Conservation (phyloP, 2,888 invertebrate species). For the Cotesia congregata region DNA sequence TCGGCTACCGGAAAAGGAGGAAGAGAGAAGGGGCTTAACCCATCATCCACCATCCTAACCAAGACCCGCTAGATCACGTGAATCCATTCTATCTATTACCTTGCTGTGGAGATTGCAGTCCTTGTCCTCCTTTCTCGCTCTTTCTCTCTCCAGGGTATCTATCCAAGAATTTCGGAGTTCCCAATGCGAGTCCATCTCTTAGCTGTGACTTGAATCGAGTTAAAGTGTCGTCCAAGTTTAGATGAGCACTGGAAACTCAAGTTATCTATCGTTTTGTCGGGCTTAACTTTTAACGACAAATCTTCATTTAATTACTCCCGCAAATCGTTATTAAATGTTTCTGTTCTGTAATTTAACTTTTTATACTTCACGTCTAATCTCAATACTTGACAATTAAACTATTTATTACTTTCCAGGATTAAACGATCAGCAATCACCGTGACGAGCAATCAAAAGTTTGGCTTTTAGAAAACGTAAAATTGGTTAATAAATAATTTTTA, state of each 20-base stretch:
- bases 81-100: slow-evolving; percentile 26
- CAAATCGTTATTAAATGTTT: background rate
- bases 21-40: slow-evolving; percentile 52
- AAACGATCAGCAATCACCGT: too few species aligned
- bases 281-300: slow-evolving; percentile 5
- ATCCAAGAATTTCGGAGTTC: slow-evolving; percentile 25
- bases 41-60: slow-evolving; percentile 35
- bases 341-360: too few species aligned
- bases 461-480: too few species aligned
- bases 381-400: too few species aligned
- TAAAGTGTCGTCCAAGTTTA: background rate
- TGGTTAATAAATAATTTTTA: too few species aligned
- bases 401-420: too few species aligned
- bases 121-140: background rate
- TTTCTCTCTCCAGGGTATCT: slow-evolving; percentile 5
- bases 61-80: slow-evolving; percentile 23
- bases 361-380: too few species aligned
- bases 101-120: slow-evolving; percentile 5
- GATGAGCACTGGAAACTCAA: background rate
- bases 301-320: background rate
- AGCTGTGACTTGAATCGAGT: slow-evolving; percentile 20
- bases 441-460: too few species aligned
- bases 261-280: background rate
- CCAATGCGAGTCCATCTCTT: background rate
- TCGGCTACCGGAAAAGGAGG: slow-evolving; percentile 33